phyloP scores from a whole-genome alignment of 2,888 invertebrate species.

The Drosophila antonietae region DNA sequence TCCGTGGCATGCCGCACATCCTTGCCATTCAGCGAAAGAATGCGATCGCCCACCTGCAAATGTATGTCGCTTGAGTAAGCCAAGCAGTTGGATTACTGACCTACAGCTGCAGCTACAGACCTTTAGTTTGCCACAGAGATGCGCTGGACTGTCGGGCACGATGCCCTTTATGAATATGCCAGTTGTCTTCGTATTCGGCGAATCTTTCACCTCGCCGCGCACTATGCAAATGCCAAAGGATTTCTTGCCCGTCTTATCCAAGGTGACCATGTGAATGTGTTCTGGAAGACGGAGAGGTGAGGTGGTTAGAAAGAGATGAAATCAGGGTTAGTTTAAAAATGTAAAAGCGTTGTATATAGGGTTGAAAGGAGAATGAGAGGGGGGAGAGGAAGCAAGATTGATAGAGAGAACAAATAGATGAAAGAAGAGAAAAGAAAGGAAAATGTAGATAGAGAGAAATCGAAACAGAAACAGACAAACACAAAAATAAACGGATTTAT shows the following conservation, averaged over 20 bases:
- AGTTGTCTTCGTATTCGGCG: constrained; percentile 88
- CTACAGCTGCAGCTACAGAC: constrained; percentile 84
- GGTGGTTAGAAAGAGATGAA: background rate
- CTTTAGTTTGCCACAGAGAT: constrained; percentile 93
- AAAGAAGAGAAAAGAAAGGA: background rate
- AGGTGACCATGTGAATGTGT: constrained; percentile 76
- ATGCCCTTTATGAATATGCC: constrained; percentile 99
- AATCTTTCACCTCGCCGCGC: constrained; percentile 92
- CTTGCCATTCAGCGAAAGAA: constrained; percentile 93
- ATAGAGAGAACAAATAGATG: background rate
- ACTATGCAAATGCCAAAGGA: constrained; percentile 99
- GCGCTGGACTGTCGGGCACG: constrained; percentile 96
- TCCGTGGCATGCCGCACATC: constrained; percentile 96
- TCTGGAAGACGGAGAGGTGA: constrained; percentile 53
- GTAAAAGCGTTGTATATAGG: no score
- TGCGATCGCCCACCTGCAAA: constrained; percentile 83
- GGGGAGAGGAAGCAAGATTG: background rate
- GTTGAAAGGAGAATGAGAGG: background rate
- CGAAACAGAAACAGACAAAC: no score
- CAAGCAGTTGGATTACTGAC: background rate
- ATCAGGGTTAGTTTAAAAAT: no score
- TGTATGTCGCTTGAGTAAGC: background rate
- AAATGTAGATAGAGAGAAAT: background rate
- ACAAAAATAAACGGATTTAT: no score
- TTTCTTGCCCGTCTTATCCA: constrained; percentile 83